A percentile compares a stretch with the other conserved stretches of the same genome.
Conservation (phyloP, 2,888 invertebrate genomes). For the Ochropleura plecta region DNA sequence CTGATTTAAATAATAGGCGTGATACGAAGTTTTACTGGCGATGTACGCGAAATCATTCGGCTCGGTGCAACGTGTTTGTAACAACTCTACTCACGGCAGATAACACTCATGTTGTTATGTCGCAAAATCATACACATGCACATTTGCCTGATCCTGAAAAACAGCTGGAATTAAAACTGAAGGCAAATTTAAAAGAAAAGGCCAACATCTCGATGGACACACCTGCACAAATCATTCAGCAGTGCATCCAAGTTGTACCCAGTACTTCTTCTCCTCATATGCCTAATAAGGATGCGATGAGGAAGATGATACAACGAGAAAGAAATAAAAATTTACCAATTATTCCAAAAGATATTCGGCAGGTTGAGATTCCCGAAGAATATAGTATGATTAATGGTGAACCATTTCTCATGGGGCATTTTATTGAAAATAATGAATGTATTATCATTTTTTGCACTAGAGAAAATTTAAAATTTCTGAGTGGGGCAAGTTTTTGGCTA, state of each 20-base stretch:
- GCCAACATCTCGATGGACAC: conserved; percentile 5
- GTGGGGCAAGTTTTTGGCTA: too few relatives aligned
- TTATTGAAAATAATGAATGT: too few relatives aligned
- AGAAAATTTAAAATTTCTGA: too few relatives aligned
- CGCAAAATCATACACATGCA: conserved; percentile 5
- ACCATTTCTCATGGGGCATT: too few relatives aligned
- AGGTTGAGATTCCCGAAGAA: too few relatives aligned
- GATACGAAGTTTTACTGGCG: conserved; percentile 3
- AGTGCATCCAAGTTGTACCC: conserved; percentile 10
- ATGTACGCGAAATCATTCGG: conserved; percentile 3
- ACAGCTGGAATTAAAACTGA: neutral
- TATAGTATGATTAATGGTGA: too few relatives aligned
- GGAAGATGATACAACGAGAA: conserved; percentile 14
- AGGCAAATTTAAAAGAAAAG: conserved; percentile 16
- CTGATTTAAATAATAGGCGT: too few relatives aligned
- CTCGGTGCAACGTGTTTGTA: conserved; percentile 4
- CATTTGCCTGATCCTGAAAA: conserved; percentile 4
- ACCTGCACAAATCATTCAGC: conserved; percentile 14
- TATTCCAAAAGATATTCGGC: conserved; percentile 3
- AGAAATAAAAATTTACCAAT: conserved; percentile 9
- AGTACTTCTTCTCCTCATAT: conserved; percentile 7
- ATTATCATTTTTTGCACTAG: too few relatives aligned
- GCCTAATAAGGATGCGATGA: conserved; percentile 15
- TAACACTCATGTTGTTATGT: conserved; percentile 5
- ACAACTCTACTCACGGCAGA: conserved; percentile 1